Base-by-base conservation (phyloP, 2,797 vertebrate genomes). In the Luscinia megarhynchos region DNA sequence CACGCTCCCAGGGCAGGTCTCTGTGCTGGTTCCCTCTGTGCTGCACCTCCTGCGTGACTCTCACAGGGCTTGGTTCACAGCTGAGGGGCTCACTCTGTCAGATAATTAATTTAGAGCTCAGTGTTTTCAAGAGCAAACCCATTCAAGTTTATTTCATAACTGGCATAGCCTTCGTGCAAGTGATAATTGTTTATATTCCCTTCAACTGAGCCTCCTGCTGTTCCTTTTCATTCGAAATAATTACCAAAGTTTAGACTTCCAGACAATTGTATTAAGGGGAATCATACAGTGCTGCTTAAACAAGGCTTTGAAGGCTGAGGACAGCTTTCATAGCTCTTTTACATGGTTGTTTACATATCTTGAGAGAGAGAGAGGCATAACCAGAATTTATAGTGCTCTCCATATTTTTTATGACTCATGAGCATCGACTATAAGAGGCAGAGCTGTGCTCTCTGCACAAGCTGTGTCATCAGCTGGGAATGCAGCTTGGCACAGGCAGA, bases 141-240 rank as follows among this genome's bases (percentile, higher is more conserved):
- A 93, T 77, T 93, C 64, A 66, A 93, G 87, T 89, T 91, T 73
- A 59, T 87, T 95, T 94, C 89, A 75, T 74, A 75, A 64, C 75
- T 92, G 90, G 84, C 87, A 69, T 78, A 78, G 81, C 94, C 73
- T 94, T 95, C 84, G 50, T 95, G 95, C 94, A 92, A 95, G 89
- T 94, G 94, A 92, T 96, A 96, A 96, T 96, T 96, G 94, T 96
- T 97, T 96, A 96, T 93, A 92, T 94, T 95, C 90, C 90, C 87
- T 95, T 95, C 89, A 85, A 75, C 92, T 27, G 75, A 95, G 87
- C 90, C 93, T 87, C 94, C 92, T 81, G 95, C 96, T 95, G 94
- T 68, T 97, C 93, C 87, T 89, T 94, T 94, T 95, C 93, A 87
- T 95, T 91, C 40, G 78, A 92, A 96, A 89, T 93, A 96, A 96